Evolutionary conservation across 2,797 vertebrate species (phyloP).

Genomic region (Anolis apletophallus): DNA sequence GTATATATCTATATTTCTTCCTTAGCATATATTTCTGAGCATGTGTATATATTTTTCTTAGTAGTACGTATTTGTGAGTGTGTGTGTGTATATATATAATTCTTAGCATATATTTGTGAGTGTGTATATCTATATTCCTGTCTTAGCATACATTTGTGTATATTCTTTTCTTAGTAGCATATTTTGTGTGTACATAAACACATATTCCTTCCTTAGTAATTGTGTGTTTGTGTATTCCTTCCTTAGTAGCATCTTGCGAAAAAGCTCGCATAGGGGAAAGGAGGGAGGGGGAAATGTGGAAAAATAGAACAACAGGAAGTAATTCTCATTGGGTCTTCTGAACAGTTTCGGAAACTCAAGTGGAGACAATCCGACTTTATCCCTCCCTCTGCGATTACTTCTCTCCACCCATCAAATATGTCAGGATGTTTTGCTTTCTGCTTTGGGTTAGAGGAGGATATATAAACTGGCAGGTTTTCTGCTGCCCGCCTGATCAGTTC

Average conservation of each 20-base stretch:
- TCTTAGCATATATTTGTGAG: too few relatives aligned
- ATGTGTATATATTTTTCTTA: too few relatives aligned
- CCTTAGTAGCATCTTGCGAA: background rate
- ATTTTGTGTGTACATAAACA: too few relatives aligned
- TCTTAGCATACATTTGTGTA: too few relatives aligned
- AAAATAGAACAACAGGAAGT: slow-evolving; percentile 55
- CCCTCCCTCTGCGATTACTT: slow-evolving; percentile 4
- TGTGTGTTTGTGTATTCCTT: background rate
- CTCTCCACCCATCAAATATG: background rate
- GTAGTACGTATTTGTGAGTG: too few relatives aligned
- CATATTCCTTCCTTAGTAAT: too few relatives aligned
- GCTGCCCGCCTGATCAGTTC: background rate
- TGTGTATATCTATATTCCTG: too few relatives aligned
- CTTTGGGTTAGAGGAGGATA: slow-evolving; percentile 45
- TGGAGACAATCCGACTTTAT: background rate
- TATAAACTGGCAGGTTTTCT: slow-evolving; percentile 49
- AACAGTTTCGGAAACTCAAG: slow-evolving; percentile 18
- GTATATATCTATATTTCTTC: too few relatives aligned
- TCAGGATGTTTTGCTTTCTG: background rate
- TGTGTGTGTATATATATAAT: too few relatives aligned
- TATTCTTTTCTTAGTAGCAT: too few relatives aligned
- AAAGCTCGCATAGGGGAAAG: background rate
- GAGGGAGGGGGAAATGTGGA: slow-evolving; percentile 1
- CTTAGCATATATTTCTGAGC: too few relatives aligned
- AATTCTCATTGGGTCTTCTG: slow-evolving; percentile 39